phyloP scores from a whole-genome alignment of 2,797 vertebrate genomes.

The Galaxias olidus region DNA sequence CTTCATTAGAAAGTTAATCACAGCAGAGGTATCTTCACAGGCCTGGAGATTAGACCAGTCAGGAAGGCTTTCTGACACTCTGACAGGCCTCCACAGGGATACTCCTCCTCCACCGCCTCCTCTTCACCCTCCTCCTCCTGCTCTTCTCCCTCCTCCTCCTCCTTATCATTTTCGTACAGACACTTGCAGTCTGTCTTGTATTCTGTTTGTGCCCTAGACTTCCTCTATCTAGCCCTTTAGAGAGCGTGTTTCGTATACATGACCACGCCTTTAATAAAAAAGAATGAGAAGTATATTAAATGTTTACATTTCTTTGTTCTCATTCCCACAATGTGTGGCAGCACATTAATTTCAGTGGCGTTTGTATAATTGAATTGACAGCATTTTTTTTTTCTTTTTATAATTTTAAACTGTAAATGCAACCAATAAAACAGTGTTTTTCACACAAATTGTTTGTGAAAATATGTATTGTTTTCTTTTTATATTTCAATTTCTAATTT shows the following conservation, averaged over 20 bases:
- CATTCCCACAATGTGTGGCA: slow-evolving; percentile 21
- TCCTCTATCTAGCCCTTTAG: slow-evolving; percentile 1
- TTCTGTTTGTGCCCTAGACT: slow-evolving; percentile 11
- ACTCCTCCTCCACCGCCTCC: slow-evolving; percentile 38
- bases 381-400: slow-evolving; percentile 11
- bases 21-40: slow-evolving; percentile 53
- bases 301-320: slow-evolving; percentile 16
- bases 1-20: slow-evolving; percentile 67
- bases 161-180: slow-evolving; percentile 36
- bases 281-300: slow-evolving; percentile 10
- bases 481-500: slow-evolving; percentile 56
- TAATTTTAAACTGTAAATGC: slow-evolving; percentile 28
- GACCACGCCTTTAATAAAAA: slow-evolving; percentile 51
- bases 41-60: slow-evolving; percentile 61
- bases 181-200: slow-evolving; percentile 21
- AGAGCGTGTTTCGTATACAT: slow-evolving; percentile 42
- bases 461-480: slow-evolving; percentile 9
- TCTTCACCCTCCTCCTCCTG: too few species aligned
- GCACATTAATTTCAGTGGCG: slow-evolving; percentile 12
- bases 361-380: slow-evolving; percentile 23
- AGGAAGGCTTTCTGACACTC: slow-evolving; percentile 67
- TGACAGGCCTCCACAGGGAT: slow-evolving; percentile 58
- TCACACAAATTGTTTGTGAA: slow-evolving; percentile 47
- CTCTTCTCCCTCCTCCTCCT: slow-evolving; percentile 40
- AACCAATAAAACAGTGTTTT: slow-evolving; percentile 49